A percentile compares a stretch with the other conserved stretches of the same genome.
phyloP scores from a whole-genome alignment of 2,888 invertebrate genomes.

The Melikaiella ostensackeni region DNA sequence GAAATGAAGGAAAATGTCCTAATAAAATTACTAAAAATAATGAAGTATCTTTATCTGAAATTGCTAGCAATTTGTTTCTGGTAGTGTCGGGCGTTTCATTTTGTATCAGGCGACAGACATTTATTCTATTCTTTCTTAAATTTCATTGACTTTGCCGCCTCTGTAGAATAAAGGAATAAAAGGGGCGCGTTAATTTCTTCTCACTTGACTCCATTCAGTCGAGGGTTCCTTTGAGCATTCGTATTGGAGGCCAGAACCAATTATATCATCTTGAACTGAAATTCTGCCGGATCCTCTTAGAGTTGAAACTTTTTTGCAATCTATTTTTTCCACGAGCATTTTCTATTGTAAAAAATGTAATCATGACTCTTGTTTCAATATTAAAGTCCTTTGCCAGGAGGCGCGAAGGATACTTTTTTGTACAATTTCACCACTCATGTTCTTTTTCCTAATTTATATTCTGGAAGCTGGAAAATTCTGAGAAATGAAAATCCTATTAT shows the following conservation, averaged over 20 bases:
- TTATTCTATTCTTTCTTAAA: background rate
- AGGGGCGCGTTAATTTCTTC: background rate
- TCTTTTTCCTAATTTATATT: background rate
- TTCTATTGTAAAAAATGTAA: background rate
- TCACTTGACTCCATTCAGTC: background rate
- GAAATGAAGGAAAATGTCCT: no score
- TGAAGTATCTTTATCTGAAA: background rate
- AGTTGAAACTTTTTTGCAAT: background rate
- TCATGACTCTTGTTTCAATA: background rate
- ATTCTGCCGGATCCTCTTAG: background rate
- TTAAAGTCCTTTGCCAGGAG: no score
- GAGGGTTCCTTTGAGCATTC: background rate
- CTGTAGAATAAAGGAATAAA: background rate
- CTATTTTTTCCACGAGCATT: background rate
- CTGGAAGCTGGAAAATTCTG: background rate
- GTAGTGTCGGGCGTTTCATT: background rate
- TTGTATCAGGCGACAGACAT: background rate
- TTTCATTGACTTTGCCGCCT: background rate
- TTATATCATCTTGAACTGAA: background rate
- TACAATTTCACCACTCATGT: background rate
- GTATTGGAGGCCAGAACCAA: background rate
- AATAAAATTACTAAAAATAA: no score
- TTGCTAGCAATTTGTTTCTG: background rate
- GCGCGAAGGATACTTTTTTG: background rate
- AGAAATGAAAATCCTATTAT: background rate